phyloP scores from a whole-genome alignment of 1,140 invertebrate species.

The Drosophila nebulosa region DNA sequence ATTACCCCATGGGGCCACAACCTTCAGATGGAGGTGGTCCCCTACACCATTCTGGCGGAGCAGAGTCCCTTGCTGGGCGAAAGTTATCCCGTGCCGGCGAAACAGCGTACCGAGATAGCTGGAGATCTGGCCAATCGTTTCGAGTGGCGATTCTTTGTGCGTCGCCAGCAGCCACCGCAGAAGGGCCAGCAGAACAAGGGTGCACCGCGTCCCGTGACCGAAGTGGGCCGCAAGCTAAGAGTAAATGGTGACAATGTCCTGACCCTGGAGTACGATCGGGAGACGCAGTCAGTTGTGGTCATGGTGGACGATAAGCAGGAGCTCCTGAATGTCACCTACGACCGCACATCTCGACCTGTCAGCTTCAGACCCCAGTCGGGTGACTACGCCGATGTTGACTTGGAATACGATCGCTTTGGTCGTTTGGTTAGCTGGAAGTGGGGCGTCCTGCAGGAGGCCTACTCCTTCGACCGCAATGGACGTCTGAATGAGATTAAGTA shows the following conservation, averaged over 20 bases:
- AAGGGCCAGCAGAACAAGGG: conserved; percentile 84
- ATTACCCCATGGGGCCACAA: conserved; percentile 91
- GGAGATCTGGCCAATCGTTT: conserved; percentile 95
- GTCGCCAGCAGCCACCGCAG: conserved; percentile 82
- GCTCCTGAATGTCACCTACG: conserved; percentile 95
- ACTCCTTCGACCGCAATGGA: conserved; percentile 93
- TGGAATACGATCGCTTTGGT: conserved; percentile 96
- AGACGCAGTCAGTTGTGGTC: conserved; percentile 92
- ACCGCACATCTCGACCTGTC: conserved; percentile 92
- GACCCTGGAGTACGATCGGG: conserved; percentile 95
- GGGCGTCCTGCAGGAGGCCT: conserved; percentile 93
- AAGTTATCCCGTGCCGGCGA: conserved; percentile 94
- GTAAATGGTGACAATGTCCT: conserved; percentile 96
- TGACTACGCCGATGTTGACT: conserved; percentile 92
- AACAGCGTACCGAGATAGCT: conserved; percentile 93
- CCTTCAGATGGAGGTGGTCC: conserved; percentile 92
- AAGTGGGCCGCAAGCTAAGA: conserved; percentile 91
- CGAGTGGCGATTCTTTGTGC: conserved; percentile 95
- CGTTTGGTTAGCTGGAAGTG: conserved; percentile 94
- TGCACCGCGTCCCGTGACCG: conserved; percentile 85
- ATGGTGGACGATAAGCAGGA: conserved; percentile 94
- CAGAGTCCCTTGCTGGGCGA: conserved; percentile 91
- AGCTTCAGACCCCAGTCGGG: conserved; percentile 93
- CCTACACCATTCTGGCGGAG: conserved; percentile 91
- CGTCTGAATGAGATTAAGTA: conserved; percentile 93